Evolutionary conservation across 2,797 vertebrate species (phyloP), one percentile per base, ranked within the genome.

Genomic region (Danio albolineatus): DNA sequence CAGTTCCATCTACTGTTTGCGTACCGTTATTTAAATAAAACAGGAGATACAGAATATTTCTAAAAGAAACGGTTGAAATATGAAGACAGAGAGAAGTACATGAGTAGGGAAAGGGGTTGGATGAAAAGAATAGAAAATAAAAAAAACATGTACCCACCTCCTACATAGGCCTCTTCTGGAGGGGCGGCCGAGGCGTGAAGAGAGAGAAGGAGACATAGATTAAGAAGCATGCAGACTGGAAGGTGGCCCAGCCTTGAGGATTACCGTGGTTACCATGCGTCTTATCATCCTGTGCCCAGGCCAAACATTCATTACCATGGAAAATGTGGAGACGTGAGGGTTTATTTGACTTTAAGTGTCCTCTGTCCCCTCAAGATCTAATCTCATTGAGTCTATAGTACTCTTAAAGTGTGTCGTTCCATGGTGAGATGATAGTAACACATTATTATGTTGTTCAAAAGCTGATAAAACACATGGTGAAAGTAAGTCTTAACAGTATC

Each of bases 191-290:
- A 94, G 95, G 94, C 90, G 94, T 95, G 96, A 95, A 97, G 94
- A 98, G 95, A 99, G 95, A 98, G 96, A 96, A 97, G 95, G 95
- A 98, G 95, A 99, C 96, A 99, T 98, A 98, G 96, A 98, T 98
- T 98, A 98, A 98, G 97, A 96, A 94, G 97, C 97, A 98, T 98
- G 97, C 98, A 96, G 94, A 96, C 93, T 94, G 90, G 92, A 94
- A 93, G 92, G 93, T 92, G 93, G 94, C 93, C 93, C 92, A 95
- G 94, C 92, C 94, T 95, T 81, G 81, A 84, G 86, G 84, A 82
- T 85, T 85, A 87, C 86, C 84, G 92, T 92, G 90, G 94, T 94
- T 90, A 93, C 95, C 96, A 97, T 96, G 96, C 96, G 94, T 96
- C 97, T 94, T 95, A 96, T 97, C 95, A 97, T 95, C 93, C 92